Evolutionary conservation across 1,140 invertebrate genomes (phyloP), one percentile per base, ranked within the genome.

Genomic region (Zaprionus tsacasi): DNA sequence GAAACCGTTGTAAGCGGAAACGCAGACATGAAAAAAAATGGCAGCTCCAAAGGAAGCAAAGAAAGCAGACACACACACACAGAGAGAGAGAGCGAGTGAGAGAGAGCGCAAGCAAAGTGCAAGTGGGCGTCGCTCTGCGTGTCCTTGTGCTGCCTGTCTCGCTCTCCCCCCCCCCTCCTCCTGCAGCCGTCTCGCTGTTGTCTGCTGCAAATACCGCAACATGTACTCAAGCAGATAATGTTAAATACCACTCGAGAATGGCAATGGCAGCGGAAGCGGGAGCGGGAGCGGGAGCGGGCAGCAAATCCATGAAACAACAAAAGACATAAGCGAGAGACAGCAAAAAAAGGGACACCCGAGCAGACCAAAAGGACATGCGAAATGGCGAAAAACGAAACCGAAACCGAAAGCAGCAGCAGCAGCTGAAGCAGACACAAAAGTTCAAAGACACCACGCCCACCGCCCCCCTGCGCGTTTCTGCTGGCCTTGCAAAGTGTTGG

Each of bases 201-300:
- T 89, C 85, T 89, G 85, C 81, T 85, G 85, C 85, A 89, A 89
- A 89, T 89, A 89, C 85, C 85, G 85, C 85, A 89, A 89, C 85
- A 89, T 89, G 85, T 89, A 89, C 85, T 89, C 85, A 89, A 89
- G 85, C 85, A 89, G 85, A 89, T 89, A 89, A 89, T 89, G 85
- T 89, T 89, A 89, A 89, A 89, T 89, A 89, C 85, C 85, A 89
- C 85, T 89, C 85, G 85, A 89, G 69, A 64, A 64, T 58, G 56
- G 57, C 55, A 68, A 38, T 33, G 65, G 81, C 83, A 89, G 66
- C 68, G 40, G n/a, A 6, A 45, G 40, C 5, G 30, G 30, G 7
- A 7, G 2, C 21, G 21, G 21, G 21, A 21, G 21, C 21, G 2
- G 21, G 21, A 21, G 21, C 21, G 21, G 21, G 21, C 21, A 89